Percentiles rank a stretch among this genome's conserved stretches.
Conservation (phyloP, 2,797 vertebrate genomes). For the Stomatorhinus walkeri region DNA sequence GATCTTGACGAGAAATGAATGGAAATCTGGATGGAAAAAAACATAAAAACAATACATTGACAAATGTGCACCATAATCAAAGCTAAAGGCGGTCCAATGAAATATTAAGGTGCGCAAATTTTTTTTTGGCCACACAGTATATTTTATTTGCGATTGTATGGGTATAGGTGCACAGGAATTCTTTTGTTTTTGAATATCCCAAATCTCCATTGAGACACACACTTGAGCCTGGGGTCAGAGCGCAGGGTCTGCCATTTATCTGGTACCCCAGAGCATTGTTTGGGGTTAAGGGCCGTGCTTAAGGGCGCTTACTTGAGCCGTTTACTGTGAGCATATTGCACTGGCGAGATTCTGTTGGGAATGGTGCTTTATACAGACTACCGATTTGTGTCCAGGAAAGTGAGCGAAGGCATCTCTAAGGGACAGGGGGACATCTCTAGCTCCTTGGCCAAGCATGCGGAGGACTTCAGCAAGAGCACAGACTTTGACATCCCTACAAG, state of each 20-base stretch:
- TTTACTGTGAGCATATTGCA: background rate
- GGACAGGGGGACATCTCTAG: slow-evolving; percentile 69
- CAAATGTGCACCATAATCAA: background rate
- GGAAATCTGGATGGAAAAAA: background rate
- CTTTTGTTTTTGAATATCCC: background rate
- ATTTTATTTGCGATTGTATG: background rate
- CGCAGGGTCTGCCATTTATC: background rate
- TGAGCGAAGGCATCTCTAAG: slow-evolving; percentile 80
- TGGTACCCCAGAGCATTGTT: background rate
- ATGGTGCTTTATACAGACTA: background rate
- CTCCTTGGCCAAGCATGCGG: slow-evolving; percentile 76
- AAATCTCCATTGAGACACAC: background rate
- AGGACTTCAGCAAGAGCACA: slow-evolving; percentile 71
- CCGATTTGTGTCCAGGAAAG: slow-evolving; percentile 64
- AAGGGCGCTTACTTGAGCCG: background rate
- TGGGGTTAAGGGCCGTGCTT: background rate
- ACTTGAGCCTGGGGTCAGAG: background rate
- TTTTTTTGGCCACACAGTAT: background rate
- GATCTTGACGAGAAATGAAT: background rate
- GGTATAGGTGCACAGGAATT: background rate
- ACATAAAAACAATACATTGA: background rate
- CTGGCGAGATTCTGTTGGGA: background rate
- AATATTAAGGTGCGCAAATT: background rate
- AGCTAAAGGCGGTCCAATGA: background rate
- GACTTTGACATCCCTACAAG: slow-evolving; percentile 79